A percentile compares a stretch with the other conserved stretches of the same genome.
Evolutionary conservation across 1,140 invertebrate genomes (phyloP).

Genomic region (Cotesia vestalis): DNA sequence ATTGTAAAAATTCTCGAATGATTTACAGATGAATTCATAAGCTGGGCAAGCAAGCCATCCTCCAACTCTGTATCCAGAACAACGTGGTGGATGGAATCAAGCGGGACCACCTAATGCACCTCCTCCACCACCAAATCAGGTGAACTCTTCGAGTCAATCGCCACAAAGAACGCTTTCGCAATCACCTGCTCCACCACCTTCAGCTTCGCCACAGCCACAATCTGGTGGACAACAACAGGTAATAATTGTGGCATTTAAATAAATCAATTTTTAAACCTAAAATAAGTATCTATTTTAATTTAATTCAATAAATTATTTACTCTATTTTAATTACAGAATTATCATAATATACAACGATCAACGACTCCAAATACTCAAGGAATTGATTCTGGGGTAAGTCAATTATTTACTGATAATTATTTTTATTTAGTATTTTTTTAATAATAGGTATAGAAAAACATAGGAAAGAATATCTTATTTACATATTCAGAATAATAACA

Average conservation of each 20-base stretch:
- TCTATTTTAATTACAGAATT: conserved; percentile 56
- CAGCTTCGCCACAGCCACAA: conserved; percentile 63
- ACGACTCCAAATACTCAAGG: conserved; percentile 66
- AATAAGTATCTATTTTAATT: not conserved
- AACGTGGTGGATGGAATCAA: conserved; percentile 62
- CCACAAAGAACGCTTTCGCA: conserved; percentile 63
- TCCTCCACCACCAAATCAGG: conserved; percentile 59
- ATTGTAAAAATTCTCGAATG: not conserved
- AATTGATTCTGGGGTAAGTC: conserved; percentile 64
- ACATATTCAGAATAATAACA: not conserved
- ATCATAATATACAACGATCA: conserved; percentile 63
- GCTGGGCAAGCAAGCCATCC: conserved; percentile 58
- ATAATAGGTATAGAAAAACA: not conserved
- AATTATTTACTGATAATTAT: not conserved
- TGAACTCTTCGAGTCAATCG: conserved; percentile 62
- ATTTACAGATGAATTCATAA: conserved; percentile 61
- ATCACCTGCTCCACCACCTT: conserved; percentile 63
- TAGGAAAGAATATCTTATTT: not conserved
- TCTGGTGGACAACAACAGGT: conserved; percentile 59
- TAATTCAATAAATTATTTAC: conserved; percentile 4
- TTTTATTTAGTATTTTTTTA: conserved; percentile 11
- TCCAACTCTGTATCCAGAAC: conserved; percentile 61
- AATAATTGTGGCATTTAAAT: conserved; percentile 6
- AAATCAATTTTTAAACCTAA: not conserved
- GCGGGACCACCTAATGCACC: conserved; percentile 59